Percentiles rank a stretch among this genome's conserved stretches.
phyloP scores from a whole-genome alignment of 2,888 invertebrate genomes.

The Pristionchus japonicus region DNA sequence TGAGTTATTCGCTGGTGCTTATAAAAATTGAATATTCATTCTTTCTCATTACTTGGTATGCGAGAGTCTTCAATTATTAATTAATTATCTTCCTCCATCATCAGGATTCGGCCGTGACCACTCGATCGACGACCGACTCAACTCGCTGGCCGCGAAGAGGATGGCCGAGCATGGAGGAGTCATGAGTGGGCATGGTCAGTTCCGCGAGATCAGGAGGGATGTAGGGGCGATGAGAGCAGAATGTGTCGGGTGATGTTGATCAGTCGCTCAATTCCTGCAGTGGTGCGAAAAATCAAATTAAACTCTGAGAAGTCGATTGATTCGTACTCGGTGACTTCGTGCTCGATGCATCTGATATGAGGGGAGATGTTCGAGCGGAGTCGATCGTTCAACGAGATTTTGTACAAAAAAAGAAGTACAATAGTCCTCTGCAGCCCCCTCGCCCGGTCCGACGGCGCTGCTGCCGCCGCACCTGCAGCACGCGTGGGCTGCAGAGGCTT shows the following conservation, averaged over 20 bases:
- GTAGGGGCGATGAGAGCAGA: no score
- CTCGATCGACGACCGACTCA: constrained; percentile 45
- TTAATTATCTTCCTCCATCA: no score
- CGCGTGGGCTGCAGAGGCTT: background rate
- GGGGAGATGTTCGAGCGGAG: background rate
- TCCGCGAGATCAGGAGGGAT: background rate
- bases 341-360: background rate
- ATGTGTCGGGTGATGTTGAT: no score
- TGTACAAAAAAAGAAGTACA: no score
- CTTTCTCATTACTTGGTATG: background rate
- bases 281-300: no score
- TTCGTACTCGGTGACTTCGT: background rate
- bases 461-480: constrained; percentile 20
- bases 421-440: background rate
- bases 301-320: background rate
- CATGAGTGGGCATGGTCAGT: background rate
- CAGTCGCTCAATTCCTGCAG: no score
- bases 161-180: constrained; percentile 40
- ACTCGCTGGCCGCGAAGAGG: constrained; percentile 31
- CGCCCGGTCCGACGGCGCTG: background rate
- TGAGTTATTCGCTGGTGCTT: background rate
- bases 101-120: constrained; percentile 31
- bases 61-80: no score
- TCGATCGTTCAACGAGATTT: background rate
- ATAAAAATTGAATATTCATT: background rate